A percentile compares a stretch with the other conserved stretches of the same genome.
Evolutionary conservation across 2,113 vertebrate genomes (phyloP).

Genomic region (Passer montanus): DNA sequence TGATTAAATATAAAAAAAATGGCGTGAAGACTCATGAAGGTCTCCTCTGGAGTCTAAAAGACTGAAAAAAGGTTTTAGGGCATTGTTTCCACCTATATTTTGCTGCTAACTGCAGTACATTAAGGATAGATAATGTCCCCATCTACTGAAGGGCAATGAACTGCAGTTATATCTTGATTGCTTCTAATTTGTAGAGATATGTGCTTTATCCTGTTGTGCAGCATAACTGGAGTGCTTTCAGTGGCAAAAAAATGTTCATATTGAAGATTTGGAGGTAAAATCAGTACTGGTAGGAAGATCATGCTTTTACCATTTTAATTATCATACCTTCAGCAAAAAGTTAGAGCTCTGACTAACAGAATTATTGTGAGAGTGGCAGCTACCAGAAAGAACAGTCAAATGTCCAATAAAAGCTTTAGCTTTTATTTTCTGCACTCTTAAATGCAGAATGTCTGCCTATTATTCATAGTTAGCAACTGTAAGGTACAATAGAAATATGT

Average conservation of each 20-base stretch:
- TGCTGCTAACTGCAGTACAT: not conserved
- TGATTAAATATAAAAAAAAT: not conserved
- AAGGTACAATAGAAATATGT: not conserved
- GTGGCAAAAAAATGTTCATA: not conserved
- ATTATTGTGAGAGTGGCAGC: not conserved
- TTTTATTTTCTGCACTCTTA: not conserved
- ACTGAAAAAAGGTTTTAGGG: not conserved
- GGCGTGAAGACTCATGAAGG: not conserved
- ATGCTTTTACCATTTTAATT: not conserved
- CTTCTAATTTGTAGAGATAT: not conserved
- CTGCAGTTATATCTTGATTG: not conserved
- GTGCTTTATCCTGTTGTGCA: not conserved
- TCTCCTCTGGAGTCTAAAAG: not conserved
- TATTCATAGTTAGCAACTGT: not conserved
- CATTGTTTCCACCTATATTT: not conserved
- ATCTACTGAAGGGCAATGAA: not conserved
- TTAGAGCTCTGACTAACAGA: not conserved
- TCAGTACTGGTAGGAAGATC: not conserved
- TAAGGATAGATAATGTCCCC: not conserved
- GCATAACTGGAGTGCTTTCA: not conserved
- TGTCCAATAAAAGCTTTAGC: not conserved
- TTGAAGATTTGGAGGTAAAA: conserved; percentile 6
- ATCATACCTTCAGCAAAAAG: not conserved
- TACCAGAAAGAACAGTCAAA: not conserved
- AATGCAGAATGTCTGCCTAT: not conserved